Percentiles rank a stretch among this genome's conserved stretches.
phyloP scores from a whole-genome alignment of 2,113 vertebrate genomes.

The Archocentrus centrarchus region DNA sequence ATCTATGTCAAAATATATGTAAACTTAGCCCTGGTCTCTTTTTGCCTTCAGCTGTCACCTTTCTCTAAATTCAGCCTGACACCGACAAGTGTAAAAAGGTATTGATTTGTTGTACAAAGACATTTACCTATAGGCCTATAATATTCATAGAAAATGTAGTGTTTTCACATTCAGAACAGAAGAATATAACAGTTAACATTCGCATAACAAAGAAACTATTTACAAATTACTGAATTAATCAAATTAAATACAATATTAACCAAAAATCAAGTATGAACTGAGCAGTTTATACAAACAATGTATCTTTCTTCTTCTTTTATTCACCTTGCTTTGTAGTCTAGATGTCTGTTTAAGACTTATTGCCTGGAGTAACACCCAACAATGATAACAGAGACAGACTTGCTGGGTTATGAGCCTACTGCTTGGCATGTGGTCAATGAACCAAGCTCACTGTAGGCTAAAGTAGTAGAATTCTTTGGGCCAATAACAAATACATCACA shows the following conservation, averaged over 20 bases:
- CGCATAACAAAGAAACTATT: not conserved
- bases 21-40: constrained; percentile 5
- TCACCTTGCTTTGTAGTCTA: not conserved
- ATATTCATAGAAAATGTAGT: not conserved
- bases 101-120: too few species aligned
- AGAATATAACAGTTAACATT: not conserved
- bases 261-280: not conserved
- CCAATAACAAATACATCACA: not conserved
- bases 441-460: not conserved
- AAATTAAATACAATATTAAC: not conserved
- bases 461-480: too few species aligned
- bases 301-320: not conserved
- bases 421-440: not conserved
- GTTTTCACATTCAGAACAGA: not conserved
- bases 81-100: not conserved
- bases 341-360: not conserved
- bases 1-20: constrained; percentile 1
- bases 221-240: not conserved
- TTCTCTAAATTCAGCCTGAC: not conserved
- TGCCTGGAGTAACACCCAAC: not conserved
- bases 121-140: not conserved
- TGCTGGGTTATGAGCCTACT: not conserved
- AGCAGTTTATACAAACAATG: not conserved
- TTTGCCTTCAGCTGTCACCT: not conserved
- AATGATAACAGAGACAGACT: not conserved